Base-by-base conservation (phyloP, 2,113 vertebrate species). In the Apodemus speciosus region DNA sequence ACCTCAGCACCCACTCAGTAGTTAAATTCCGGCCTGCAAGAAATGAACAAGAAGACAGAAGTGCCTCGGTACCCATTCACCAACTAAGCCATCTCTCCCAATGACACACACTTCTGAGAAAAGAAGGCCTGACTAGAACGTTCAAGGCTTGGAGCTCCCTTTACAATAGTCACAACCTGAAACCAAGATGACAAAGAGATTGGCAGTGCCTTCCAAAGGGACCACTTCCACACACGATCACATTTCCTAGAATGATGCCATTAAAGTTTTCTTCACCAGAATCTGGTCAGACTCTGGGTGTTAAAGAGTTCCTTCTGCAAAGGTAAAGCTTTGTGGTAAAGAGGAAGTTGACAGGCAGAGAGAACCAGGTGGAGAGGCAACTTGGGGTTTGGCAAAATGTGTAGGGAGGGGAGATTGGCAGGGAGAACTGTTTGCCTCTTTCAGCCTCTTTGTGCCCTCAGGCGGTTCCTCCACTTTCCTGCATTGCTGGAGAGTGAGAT, bases 401-500 rank as follows among this genome's bases (percentile, higher is more conserved):
- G n/a, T 87, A 91, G 75, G 60, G 49, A 85, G 43, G 88, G 46
- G 16, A 87, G 85, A 89, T 75, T 91, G 80, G 38, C 84, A 90
- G 81, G 23, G 51, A 43, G 18, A 38, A 43, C 73, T 72, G 15
- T 66, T 92, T 95, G 62, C 83, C 68, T 90, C 51, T 46, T 40
- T n/a, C 18, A 10, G 83, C 68, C 86, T 86, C 88, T 69, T 88
- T 94, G 85, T 95, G 76, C 88, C 92, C 43, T 38, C 49, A 35
- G 88, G 92, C 94, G 88, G 32, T 84, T 92, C 81, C 40, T 66
- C 85, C 77, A 90, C 10, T n/a, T 58, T 72, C 51, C 88, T 49
- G 80, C 71, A 90, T 95, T 86, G 95, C 92, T 93, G 15, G n/a
- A 43, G 64, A 68, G 43, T 91, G 79, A 97, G 91, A 32, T 94